Evolutionary conservation across 2,888 invertebrate species (phyloP).

Genomic region (Bembecia ichneumoniformis): DNA sequence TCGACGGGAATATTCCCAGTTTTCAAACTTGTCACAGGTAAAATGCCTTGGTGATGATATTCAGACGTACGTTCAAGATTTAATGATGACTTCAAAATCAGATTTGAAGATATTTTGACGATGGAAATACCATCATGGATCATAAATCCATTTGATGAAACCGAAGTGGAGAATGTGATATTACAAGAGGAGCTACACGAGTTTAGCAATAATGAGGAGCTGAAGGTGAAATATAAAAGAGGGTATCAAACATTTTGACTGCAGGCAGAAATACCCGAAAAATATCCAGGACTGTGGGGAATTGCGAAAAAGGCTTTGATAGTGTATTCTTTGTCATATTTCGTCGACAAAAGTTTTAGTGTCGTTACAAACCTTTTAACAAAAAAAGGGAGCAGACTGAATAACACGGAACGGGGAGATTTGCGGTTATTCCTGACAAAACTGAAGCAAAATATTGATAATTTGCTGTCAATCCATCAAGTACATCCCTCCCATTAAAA

Average conservation of each 20-base stretch:
- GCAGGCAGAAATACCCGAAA: slow-evolving; percentile 12
- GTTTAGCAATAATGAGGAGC: slow-evolving; percentile 14
- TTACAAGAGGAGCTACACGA: slow-evolving; percentile 14
- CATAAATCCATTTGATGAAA: slow-evolving; percentile 12
- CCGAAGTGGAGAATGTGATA: slow-evolving; percentile 8
- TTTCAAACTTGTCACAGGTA: too few relatives aligned
- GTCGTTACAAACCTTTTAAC: slow-evolving; percentile 5
- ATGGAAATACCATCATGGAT: slow-evolving; percentile 12
- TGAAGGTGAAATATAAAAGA: slow-evolving; percentile 11
- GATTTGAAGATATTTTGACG: too few relatives aligned
- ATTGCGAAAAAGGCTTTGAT: slow-evolving; percentile 10
- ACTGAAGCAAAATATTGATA: too few relatives aligned
- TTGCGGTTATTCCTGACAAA: slow-evolving; percentile 4
- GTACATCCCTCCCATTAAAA: too few relatives aligned
- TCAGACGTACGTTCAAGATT: too few relatives aligned
- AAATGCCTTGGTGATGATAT: too few relatives aligned
- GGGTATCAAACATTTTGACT: slow-evolving; percentile 11
- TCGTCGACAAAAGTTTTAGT: slow-evolving; percentile 6
- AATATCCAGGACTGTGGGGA: slow-evolving; percentile 13
- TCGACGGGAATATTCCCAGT: too few relatives aligned
- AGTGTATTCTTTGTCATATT: slow-evolving; percentile 10
- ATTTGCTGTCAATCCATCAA: slow-evolving; percentile 5
- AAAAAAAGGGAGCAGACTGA: too few relatives aligned
- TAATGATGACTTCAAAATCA: too few relatives aligned
- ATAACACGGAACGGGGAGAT: slow-evolving; percentile 4